Evolutionary conservation across 2,888 invertebrate species (phyloP), one percentile per base, ranked within the genome.

Genomic region (Eudemis profundana): DNA sequence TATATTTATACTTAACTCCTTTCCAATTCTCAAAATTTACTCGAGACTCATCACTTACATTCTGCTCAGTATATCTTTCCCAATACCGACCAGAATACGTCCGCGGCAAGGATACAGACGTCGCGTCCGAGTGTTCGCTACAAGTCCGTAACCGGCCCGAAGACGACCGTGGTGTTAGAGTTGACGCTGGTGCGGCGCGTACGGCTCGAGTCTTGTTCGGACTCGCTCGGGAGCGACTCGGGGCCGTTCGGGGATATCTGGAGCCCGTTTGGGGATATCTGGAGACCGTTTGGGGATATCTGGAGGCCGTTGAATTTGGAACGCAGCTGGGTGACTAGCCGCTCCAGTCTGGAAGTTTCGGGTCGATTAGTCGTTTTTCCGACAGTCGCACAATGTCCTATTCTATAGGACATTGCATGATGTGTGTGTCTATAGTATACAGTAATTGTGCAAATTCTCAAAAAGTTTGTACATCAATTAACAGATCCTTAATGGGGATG

Each of bases 61-160:
- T 19, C 49, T 42, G 33, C 38, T 50, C 15, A 59, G 61, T 66
- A 66, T 68, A 79, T 72, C 78, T 78, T 84, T 73, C 75, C 75
- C 19, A 82, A 60, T 69, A 83, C 68, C 70, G 87, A 85, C 78
- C 83, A 85, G 74, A 88, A 68, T 57, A 89, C 68, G 71, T 90
- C 89, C 42, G 82, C 74, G 71, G 82, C 78, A 27, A 89, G 67
- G 23, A 70, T 74, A 68, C 81, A 79, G 60, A 79, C 77, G 68
- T 78, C 72, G 68, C 79, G 78, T 68, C 73, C 76, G 64, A 80
- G 44, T 77, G 75, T 87, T 85, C 89, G 90, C 89, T 92, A 93
- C 87, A 93, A 93, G 79, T 94, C 94, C 1, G 94, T 94, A 15
- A 94, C 94, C 14, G 94, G 94, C 15, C 94, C 94, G 70, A 94